phyloP scores from a whole-genome alignment of 2,113 vertebrate species.

The Crotalus helleri region DNA sequence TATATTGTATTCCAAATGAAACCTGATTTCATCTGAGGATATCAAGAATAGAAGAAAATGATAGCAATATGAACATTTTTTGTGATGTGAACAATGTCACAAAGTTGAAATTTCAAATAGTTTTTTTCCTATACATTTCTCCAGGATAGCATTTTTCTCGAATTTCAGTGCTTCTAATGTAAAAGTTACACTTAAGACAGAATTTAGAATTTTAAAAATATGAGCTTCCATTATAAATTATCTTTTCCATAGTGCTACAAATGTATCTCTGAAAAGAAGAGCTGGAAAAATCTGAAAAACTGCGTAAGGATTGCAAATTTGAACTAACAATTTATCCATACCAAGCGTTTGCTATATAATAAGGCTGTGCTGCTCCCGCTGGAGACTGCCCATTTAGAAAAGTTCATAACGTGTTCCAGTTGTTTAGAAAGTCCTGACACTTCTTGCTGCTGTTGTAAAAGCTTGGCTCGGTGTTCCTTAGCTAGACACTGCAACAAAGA shows the following conservation, averaged over 20 bases:
- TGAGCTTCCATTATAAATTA: neutral
- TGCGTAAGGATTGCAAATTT: neutral
- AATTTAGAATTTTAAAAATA: neutral
- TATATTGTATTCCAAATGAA: neutral
- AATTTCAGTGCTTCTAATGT: neutral
- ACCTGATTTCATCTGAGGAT: neutral
- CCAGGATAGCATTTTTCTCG: neutral
- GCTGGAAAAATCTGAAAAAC: neutral
- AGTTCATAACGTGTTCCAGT: constrained; percentile 93
- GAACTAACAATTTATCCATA: constrained; percentile 52
- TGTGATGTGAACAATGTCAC: neutral
- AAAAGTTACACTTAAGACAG: neutral
- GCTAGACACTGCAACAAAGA: constrained; percentile 78
- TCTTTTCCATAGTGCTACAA: neutral
- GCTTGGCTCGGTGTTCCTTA: constrained; percentile 88
- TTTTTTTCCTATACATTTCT: neutral
- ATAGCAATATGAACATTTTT: neutral
- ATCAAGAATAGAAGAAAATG: neutral
- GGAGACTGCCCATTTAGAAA: constrained; percentile 94
- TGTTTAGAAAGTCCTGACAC: constrained; percentile 87
- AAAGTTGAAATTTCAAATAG: neutral
- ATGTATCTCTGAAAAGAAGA: neutral
- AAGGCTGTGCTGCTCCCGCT: constrained; percentile 93
- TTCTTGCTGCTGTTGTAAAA: constrained; percentile 93
- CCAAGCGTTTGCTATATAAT: constrained; percentile 92